Base-by-base conservation (phyloP, 2,888 invertebrate species). In the Ectemnius continuus region DNA sequence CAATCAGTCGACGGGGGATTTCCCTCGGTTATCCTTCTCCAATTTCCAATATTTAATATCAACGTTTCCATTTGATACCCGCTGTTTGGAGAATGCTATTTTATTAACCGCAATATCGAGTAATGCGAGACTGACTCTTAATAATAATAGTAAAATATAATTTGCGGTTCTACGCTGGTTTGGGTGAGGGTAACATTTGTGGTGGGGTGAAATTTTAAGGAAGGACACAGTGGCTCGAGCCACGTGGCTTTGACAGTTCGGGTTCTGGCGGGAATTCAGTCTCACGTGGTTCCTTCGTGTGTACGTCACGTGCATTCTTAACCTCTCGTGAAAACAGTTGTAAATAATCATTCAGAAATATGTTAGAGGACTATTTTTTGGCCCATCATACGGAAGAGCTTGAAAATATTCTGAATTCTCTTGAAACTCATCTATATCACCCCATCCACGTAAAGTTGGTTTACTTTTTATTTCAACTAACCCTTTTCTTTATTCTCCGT, bases 391-490 rank as follows among this genome's bases (percentile, higher is more conserved):
- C 92, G 76, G 89, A 92, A 68, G 94, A 95, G 73, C 90, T 96
- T 70, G 80, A 93, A 6, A 89, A 92, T 76, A 94, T 96, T 83
- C 89, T 97, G 81, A 91, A 93, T 74, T 91, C 93, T 80, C 88
- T 88, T 4, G 94, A 96, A 88, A 91, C 91, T 66, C 91, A 92
- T 59, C 93, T 93, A 67, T 94, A 94, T 88, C 95, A 93, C 84
- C 92, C 94, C 52, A 91, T 96, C 62, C 93, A 93, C 86, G 93
- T 96, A 63, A 95, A 95, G 96, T 28, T 36, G 2, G 4, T 60
- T 23, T 59, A 6, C 18, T n/a, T 23, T 16, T 16, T 16, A 36
- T 47, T 58, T n/a, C 20, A 20, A 6, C 26, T 3, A 11, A 45
- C 28, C 11, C 8, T 36, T 8, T 36, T 11, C 36, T 36, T 36